phyloP scores from a whole-genome alignment of 2,888 invertebrate species.

The Sceliomorpha sp. region DNA sequence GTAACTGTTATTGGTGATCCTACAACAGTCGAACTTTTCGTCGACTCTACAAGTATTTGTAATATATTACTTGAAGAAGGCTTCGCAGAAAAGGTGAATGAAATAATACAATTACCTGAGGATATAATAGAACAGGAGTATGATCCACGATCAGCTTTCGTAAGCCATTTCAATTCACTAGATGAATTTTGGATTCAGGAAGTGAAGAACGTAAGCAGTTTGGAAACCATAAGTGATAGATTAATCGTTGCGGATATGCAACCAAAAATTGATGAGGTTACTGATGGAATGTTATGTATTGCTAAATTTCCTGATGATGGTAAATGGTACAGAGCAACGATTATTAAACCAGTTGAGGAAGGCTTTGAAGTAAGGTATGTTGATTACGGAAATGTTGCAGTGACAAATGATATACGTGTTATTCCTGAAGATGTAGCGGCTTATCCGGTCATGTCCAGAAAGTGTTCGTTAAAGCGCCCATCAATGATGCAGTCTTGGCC shows the following conservation, averaged over 20 bases:
- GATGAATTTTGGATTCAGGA: conserved; percentile 89
- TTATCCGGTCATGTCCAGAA: conserved; percentile 84
- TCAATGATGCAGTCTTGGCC: conserved; percentile 75
- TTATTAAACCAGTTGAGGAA: conserved; percentile 83
- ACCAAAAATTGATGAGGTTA: conserved; percentile 81
- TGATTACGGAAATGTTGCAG: conserved; percentile 88
- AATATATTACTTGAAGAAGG: conserved; percentile 66
- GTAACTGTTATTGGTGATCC: conserved; percentile 72
- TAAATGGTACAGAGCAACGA: conserved; percentile 85
- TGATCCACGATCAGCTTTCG: conserved; percentile 83
- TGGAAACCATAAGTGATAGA: conserved; percentile 84
- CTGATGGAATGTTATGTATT: conserved; percentile 84
- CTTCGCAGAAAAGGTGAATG: conserved; percentile 56
- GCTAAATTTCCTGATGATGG: conserved; percentile 85
- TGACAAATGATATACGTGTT: conserved; percentile 82
- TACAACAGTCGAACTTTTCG: conserved; percentile 78
- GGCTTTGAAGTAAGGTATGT: conserved; percentile 85
- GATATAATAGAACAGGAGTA: conserved; percentile 4
- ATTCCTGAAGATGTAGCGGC: conserved; percentile 84
- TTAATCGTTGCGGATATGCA: conserved; percentile 82
- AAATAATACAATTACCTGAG: conserved; percentile 15
- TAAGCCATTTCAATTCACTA: conserved; percentile 86
- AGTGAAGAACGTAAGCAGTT: conserved; percentile 83
- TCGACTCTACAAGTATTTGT: conserved; percentile 69
- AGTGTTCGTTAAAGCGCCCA: conserved; percentile 82